phyloP scores from a whole-genome alignment of 53 echinoderm and acorn worm genomes.

The Actinopyga echinites region DNA sequence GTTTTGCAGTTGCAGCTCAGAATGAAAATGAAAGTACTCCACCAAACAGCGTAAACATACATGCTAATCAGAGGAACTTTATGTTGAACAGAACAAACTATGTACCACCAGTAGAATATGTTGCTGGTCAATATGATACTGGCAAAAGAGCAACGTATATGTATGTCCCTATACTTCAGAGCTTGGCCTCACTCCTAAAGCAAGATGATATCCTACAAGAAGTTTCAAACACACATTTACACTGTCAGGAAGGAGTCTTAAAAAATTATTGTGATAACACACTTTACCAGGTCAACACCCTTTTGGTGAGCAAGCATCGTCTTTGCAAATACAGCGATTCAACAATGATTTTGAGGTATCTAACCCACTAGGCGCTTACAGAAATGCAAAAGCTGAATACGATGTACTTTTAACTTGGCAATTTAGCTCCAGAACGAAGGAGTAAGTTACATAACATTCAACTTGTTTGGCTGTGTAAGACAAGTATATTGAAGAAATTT shows the following conservation, averaged over 20 bases:
- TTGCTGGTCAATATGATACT: not conserved
- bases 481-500: conserved; percentile 9
- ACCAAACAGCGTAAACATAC: no score
- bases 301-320: not conserved
- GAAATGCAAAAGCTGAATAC: conserved; percentile 10
- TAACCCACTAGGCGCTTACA: not conserved
- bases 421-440: not conserved
- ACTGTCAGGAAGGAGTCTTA: not conserved
- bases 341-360: conserved; percentile 23
- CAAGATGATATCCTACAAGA: not conserved
- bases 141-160: not conserved
- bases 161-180: conserved; percentile 15
- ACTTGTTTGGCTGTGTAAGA: conserved; percentile 16
- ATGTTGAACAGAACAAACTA: not conserved
- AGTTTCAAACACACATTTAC: not conserved
- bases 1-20: no score
- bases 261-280: conserved; percentile 4
- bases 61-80: not conserved
- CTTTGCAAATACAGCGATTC: not conserved
- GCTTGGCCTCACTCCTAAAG: not conserved
- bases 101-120: not conserved
- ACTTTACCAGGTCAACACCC: not conserved
- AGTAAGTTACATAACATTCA: conserved; percentile 33
- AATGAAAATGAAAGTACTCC: no score
- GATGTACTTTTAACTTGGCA: not conserved